Evolutionary conservation across 2,113 vertebrate species (phyloP), one percentile per base, ranked within the genome.

Genomic region (Pedionomus torquatus): DNA sequence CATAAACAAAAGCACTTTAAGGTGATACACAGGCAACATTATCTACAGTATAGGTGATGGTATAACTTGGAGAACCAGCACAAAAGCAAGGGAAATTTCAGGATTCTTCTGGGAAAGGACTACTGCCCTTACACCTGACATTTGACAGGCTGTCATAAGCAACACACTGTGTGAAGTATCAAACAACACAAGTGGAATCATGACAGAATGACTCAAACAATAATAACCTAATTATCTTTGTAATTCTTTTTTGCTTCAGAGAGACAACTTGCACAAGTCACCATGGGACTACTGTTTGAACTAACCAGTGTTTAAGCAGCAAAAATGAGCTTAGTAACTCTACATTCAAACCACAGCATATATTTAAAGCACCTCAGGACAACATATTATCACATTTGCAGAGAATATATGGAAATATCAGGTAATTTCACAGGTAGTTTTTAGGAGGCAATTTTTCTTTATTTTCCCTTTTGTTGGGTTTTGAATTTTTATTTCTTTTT

Each of bases 121-220:
- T 51, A 30, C 23, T 57, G 12, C 7, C 24, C 39, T 28, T 60
- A 12, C 9, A n/a, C 5, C 14, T 21, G 18, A 57, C 0, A 1
- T 48, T 68, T 58, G 7, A 9, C 61, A 76, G 25, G 21, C n/a
- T 31, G 11, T 31, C 24, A 13, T 26, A 46, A 80, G 35, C 39
- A 52, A 68, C n/a, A 80, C 48, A 39, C 15, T 26, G 7, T 21
- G 24, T n/a, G 23, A 83, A 51, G 9, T 11, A 71, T 51, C 66
- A 71, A 72, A 76, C 7, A 75, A 8, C 13, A 60, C 1, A 4
- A 37, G 28, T 13, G 28, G 57, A 80, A 60, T 24, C 39, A n/a
- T 16, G 43, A 68, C 52, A 83, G 26, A 2, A 0, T 30, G 49
- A 19, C 10, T 77, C 5, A 0, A 72, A 61, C 35, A 24, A 14